Evolutionary conservation across 2,797 vertebrate genomes (phyloP), one percentile per base, ranked within the genome.

Genomic region (Sarcophilus harrisii): DNA sequence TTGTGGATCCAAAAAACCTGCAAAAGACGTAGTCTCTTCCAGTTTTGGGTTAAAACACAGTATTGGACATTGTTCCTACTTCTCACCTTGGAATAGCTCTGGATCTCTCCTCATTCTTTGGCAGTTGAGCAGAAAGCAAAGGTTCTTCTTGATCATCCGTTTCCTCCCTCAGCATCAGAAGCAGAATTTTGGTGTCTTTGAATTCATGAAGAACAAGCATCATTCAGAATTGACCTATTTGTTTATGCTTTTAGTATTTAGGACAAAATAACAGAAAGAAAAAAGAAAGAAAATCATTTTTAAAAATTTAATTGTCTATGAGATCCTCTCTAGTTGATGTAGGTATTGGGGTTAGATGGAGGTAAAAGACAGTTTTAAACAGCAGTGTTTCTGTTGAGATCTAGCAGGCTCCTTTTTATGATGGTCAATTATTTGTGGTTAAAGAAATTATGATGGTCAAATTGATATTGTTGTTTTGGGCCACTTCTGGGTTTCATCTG

Each of bases 41-140:
- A 59, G 91, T 29, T 97, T 96, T 73, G 94, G 94, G 3, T 93
- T 95, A 62, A 87, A 27, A 10, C 10, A 45, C 9, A 96, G 93
- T 94, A 91, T 97, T 92, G 54, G 95, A 62, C 73, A 97, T 98
- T 93, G 95, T 92, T 93, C 95, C 98, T 87, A 87, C 95, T 98
- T 98, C 94, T 97, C 94, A 98, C 90, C 92, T 98, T 98, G 98
- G 96, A 97, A 97, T 98, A 97, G 92, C 60, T 91, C 92, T 95
- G 66, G n/a, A 73, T 2, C 18, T 38, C 18, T 38, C 18, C 18
- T 73, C n/a, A 38, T n/a, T 3, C 90, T 95, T 95, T 96, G 4
- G 29, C 12, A 28, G 57, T 60, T 91, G 62, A 97, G 96, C 0
- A 0, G 93, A 98, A 98, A 98, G 91, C 14, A 97, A 30, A 81